A percentile compares a stretch with the other conserved stretches of the same genome.
Evolutionary conservation across 2,113 vertebrate species (phyloP).

Genomic region (Tragelaphus scriptus): DNA sequence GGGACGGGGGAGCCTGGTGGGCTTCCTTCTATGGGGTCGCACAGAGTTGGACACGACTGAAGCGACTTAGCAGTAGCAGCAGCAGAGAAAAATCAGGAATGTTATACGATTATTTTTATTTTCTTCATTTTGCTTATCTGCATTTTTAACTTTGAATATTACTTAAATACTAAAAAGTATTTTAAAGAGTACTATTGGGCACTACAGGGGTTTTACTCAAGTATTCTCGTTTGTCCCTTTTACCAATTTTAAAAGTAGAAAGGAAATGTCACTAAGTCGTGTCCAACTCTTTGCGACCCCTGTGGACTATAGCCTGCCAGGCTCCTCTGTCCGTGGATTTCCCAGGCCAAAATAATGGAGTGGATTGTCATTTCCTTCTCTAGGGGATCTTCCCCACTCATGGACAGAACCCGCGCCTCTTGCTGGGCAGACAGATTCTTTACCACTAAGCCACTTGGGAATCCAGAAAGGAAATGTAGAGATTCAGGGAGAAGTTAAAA

Average conservation of each 20-base stretch:
- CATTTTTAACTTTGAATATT: conserved; percentile 2
- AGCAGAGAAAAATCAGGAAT: background rate
- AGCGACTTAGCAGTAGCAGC: too few relatives aligned
- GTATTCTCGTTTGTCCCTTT: background rate
- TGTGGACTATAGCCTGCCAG: background rate
- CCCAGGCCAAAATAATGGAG: background rate
- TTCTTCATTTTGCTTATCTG: background rate
- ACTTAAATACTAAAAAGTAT: background rate
- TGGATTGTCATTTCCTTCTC: background rate
- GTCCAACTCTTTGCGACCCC: background rate
- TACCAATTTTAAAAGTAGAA: background rate
- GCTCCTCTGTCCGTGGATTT: background rate
- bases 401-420: background rate
- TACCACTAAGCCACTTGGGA: background rate
- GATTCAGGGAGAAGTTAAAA: background rate
- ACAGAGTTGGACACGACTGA: too few relatives aligned
- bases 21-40: too few relatives aligned
- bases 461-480: background rate
- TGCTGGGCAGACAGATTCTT: background rate
- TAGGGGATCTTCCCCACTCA: background rate
- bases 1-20: too few relatives aligned
- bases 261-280: background rate
- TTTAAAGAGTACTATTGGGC: background rate
- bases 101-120: background rate
- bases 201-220: background rate